Evolutionary conservation across 2,113 vertebrate species (phyloP), one percentile per base, ranked within the genome.

Genomic region (Eretmochelys imbricata): DNA sequence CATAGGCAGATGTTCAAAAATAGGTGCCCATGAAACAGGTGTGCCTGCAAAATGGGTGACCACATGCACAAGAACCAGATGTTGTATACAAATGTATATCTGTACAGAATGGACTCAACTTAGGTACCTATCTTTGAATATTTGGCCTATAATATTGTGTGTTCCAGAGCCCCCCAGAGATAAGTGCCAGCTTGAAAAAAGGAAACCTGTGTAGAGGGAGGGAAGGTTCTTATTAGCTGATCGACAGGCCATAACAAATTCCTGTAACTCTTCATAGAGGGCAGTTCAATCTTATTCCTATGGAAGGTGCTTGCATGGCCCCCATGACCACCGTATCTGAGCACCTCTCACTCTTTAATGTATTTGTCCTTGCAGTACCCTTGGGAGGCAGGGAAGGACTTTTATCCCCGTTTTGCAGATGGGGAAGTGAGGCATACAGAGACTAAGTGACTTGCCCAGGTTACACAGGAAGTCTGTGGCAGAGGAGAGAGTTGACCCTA

Each of bases 1-100:
- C 20, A 25, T 12, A 46, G 72, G 10, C 72, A 76, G 24, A 42
- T 46, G 22, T 76, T 76, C 16, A 76, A 46, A 76, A 46, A 42
- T 46, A 76, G 72, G 22, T 27, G 3, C 11, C 1, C 0, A 8
- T 38, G 87, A 82, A 87, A n/a, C 0, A 72, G 24, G 12, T 7
- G 38, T 69, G 35, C 35, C 35, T n/a, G 62, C 7, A 69, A 72
- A 62, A 20, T 1, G 6, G 79, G 25, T 0, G 0, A 42, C 38
- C 0, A 0, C 8, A 31, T 87, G 16, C 84, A 65, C 4, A 1
- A 55, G 48, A 10, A 29, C 14, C 24, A 14, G 35, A 81, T 75
- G 75, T 48, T 25, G 27, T 3, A 49, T 85, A 9, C 22, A 86
- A 90, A 59, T 62, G 49, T 84, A 38, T 8, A 20, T 6, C 8